A percentile compares a stretch with the other conserved stretches of the same genome.
Evolutionary conservation across 2,888 invertebrate species (phyloP).

Genomic region (Dermolepida albohirtum): DNA sequence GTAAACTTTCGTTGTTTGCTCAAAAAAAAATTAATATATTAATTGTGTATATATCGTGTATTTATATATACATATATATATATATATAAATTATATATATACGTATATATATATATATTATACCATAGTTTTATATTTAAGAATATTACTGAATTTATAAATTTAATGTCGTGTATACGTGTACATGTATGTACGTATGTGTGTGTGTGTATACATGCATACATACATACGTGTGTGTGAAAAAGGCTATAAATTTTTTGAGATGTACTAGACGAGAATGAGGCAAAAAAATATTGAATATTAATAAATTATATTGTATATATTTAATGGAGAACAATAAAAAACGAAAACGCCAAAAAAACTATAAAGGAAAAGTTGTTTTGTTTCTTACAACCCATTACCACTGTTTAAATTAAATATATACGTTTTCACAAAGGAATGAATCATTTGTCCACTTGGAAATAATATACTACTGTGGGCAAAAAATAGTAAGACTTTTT

Average conservation of each 20-base stretch:
- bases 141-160: conserved; percentile 24
- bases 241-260: neutral
- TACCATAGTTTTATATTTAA: conserved; percentile 18
- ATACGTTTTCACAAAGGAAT: too few relatives aligned
- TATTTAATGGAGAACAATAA: conserved; percentile 25
- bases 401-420: too few relatives aligned
- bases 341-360: conserved; percentile 34
- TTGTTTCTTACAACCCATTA: neutral
- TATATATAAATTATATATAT: too few relatives aligned
- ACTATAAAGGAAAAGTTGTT: conserved; percentile 12
- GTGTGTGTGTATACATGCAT: too few relatives aligned
- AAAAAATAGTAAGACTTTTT: too few relatives aligned
- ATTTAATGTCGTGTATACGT: neutral
- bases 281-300: conserved; percentile 14
- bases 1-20: conserved; percentile 42
- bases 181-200: conserved; percentile 2
- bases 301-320: conserved; percentile 27
- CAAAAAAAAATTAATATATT: conserved; percentile 20
- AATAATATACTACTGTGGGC: too few relatives aligned
- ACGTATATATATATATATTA: too few relatives aligned
- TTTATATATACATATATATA: too few relatives aligned
- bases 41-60: conserved; percentile 10
- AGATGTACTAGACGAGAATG: conserved; percentile 5
- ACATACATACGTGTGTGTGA: neutral
- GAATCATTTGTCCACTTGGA: too few relatives aligned